These are phyloP conservation scores for Sebastes oblongus DNA, from an alignment of 2,797 vertebrate genomes.

Conservation along the genomic window DNA sequence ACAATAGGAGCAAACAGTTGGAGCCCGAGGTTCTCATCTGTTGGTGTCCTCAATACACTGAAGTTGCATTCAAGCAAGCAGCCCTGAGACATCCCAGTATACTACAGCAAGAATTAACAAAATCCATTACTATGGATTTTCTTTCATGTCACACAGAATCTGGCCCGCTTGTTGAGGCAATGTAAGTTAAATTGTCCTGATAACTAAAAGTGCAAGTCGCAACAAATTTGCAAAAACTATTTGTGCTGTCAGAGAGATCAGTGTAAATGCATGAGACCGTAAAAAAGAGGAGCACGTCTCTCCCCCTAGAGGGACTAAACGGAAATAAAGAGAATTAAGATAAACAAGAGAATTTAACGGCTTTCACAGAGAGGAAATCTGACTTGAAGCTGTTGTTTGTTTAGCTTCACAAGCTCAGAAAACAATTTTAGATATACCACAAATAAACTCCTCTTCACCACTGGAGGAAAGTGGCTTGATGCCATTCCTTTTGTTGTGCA, in stretches of 20 bases:
- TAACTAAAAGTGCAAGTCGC: constrained; percentile 9
- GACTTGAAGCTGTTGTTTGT: constrained; percentile 33
- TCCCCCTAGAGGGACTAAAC: constrained; percentile 10
- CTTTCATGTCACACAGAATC: constrained; percentile 2
- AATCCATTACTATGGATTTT: constrained; percentile 8
- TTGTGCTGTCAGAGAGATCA: constrained; percentile 22
- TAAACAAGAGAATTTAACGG: constrained; percentile 34
- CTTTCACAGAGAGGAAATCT: constrained; percentile 36
- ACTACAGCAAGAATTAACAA: constrained; percentile 10
- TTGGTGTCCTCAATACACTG: constrained; percentile 29
- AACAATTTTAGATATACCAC: constrained; percentile 21
- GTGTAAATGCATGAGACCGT: constrained; percentile 16
- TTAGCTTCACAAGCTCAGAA: constrained; percentile 20
- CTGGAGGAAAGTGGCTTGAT: constrained; percentile 40
- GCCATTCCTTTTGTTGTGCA: constrained; percentile 48
- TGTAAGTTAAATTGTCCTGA: constrained; percentile 1
- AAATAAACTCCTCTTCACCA: constrained; percentile 43
- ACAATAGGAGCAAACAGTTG: constrained; percentile 33
- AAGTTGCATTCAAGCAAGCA: constrained; percentile 37
- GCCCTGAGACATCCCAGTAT: constrained; percentile 10
- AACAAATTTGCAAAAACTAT: not conserved
- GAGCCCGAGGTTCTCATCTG: constrained; percentile 57
- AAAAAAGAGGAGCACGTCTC: constrained; percentile 5
- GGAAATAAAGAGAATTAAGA: constrained; percentile 37
- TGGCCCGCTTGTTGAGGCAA: constrained; percentile 12